A percentile compares a stretch with the other conserved stretches of the same genome.
Conservation (phyloP, 2,113 vertebrate species). For the Gopherus flavomarginatus region DNA sequence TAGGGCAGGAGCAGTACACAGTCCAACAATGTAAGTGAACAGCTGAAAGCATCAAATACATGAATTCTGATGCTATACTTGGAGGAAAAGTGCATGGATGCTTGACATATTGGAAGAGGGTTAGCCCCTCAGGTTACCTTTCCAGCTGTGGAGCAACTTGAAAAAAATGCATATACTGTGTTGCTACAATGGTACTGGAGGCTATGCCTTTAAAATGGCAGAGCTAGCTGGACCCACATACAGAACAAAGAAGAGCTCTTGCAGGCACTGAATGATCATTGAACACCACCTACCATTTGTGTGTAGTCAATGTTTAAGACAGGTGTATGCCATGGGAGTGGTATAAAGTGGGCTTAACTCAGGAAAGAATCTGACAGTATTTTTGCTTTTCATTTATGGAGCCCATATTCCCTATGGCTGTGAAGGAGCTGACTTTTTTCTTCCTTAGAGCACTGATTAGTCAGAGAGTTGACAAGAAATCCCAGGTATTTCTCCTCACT, state of each 20-base stretch:
- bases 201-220: background rate
- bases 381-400: background rate
- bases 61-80: background rate
- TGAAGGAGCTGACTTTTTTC: background rate
- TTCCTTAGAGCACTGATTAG: background rate
- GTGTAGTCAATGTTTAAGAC: background rate
- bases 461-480: background rate
- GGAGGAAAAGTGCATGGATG: background rate
- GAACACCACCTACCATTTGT: background rate
- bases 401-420: background rate
- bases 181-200: background rate
- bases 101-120: background rate
- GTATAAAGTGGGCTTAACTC: background rate
- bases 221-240: background rate
- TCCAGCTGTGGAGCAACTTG: background rate
- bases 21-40: background rate
- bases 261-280: background rate
- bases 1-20: background rate
- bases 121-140: background rate
- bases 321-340: background rate
- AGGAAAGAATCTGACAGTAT: background rate
- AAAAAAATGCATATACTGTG: background rate
- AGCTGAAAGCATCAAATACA: background rate
- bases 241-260: background rate
- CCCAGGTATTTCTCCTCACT: background rate